A percentile compares a stretch with the other conserved stretches of the same genome.
These are phyloP conservation scores for Botrylloides violaceus DNA, from an alignment of 23 tunicate genomes.

Conservation along the genomic window DNA sequence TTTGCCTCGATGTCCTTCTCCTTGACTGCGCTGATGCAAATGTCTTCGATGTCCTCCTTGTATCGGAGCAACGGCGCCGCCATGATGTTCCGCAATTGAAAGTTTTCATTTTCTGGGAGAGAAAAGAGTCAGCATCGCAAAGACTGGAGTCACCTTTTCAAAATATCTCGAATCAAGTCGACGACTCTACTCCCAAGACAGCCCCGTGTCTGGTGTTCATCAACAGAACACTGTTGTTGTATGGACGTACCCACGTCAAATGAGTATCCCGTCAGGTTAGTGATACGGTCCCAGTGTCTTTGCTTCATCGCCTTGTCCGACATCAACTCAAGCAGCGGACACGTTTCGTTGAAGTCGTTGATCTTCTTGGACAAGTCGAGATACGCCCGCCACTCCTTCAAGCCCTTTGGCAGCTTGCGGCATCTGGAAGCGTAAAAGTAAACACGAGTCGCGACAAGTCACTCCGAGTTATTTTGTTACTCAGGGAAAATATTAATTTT, in stretches of 20 bases:
- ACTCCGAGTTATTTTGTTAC: no score
- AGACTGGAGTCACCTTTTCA: not conserved
- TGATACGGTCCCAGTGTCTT: slow-evolving; percentile 96
- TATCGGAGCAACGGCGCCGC: slow-evolving; percentile 87
- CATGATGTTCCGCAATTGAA: slow-evolving; percentile 92
- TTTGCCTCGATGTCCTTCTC: slow-evolving; percentile 99
- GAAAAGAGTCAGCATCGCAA: not conserved
- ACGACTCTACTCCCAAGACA: not conserved
- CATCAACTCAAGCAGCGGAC: slow-evolving; percentile 96
- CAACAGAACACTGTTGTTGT: slow-evolving; percentile 38
- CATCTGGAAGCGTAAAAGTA: slow-evolving; percentile 45
- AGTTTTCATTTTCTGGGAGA: slow-evolving; percentile 85
- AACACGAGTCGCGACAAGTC: no score
- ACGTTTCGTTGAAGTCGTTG: slow-evolving; percentile 94
- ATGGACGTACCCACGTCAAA: slow-evolving; percentile 85
- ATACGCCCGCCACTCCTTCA: slow-evolving; percentile 97
- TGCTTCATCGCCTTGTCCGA: slow-evolving; percentile 90
- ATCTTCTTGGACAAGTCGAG: slow-evolving; percentile 80
- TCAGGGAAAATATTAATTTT: not conserved
- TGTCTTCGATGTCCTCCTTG: slow-evolving; percentile 98
- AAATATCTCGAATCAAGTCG: not conserved
- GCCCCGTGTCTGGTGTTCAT: not conserved
- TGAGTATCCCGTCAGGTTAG: slow-evolving; percentile 49
- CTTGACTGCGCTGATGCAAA: slow-evolving; percentile 99
- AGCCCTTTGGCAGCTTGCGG: slow-evolving; percentile 93